Evolutionary conservation across 2,888 invertebrate species (phyloP).

Genomic region (Chromoteleia sp.): DNA sequence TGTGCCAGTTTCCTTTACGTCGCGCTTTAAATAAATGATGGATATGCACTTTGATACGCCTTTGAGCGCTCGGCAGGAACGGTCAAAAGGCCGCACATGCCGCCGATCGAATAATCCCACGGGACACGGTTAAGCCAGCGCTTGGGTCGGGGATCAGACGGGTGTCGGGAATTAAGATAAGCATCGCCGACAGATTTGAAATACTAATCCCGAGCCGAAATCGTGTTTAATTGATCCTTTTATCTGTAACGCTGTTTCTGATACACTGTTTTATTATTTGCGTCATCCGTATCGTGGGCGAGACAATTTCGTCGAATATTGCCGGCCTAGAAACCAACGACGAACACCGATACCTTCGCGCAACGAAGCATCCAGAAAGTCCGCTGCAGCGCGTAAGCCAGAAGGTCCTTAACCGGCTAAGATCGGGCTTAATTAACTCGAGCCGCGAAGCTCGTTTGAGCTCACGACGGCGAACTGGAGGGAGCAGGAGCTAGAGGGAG

Average conservation of each 20-base stretch:
- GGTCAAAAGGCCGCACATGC: constrained; percentile 66
- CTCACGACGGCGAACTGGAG: constrained; percentile 43
- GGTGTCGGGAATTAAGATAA: constrained; percentile 70
- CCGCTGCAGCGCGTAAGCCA: constrained; percentile 69
- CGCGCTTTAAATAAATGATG: constrained; percentile 56
- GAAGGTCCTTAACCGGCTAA: constrained; percentile 74
- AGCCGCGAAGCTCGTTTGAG: constrained; percentile 70
- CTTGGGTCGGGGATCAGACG: constrained; percentile 48
- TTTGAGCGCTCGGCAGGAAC: constrained; percentile 39
- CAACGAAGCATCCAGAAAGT: constrained; percentile 12
- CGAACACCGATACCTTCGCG: neutral
- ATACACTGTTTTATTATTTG: constrained; percentile 57
- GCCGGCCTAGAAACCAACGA: neutral
- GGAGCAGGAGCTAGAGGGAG: constrained; percentile 39
- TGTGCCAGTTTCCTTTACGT: neutral
- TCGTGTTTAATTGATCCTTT: constrained; percentile 67
- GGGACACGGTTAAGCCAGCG: constrained; percentile 42
- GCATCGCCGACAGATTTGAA: constrained; percentile 63
- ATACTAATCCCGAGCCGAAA: constrained; percentile 59
- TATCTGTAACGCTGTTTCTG: constrained; percentile 55
- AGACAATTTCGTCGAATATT: neutral
- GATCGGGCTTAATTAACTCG: constrained; percentile 72
- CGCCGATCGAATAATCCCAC: constrained; percentile 53
- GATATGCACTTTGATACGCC: constrained; percentile 49
- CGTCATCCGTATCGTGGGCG: constrained; percentile 8